Evolutionary conservation across 2,113 vertebrate genomes (phyloP).

Genomic region (Colaptes auratus): DNA sequence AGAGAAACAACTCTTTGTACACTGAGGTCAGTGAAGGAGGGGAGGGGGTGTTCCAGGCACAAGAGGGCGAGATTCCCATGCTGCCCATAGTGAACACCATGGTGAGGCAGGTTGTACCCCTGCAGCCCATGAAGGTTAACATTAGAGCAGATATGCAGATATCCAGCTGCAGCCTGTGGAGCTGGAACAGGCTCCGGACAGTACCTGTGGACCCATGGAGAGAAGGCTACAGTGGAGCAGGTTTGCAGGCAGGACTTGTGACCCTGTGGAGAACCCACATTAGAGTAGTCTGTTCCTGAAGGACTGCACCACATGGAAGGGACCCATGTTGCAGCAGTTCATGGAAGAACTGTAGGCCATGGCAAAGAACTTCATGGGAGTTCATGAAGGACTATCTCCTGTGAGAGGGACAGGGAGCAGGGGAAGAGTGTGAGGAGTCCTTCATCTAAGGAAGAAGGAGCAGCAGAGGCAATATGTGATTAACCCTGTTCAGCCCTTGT

Average conservation of each 20-base stretch:
- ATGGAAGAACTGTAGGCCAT: not conserved
- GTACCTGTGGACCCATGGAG: not conserved
- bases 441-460: not conserved
- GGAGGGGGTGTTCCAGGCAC: not conserved
- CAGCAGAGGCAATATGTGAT: not conserved
- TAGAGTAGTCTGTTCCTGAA: not conserved
- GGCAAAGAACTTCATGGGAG: not conserved
- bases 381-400: not conserved
- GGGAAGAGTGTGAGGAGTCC: not conserved
- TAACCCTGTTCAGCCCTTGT: not conserved
- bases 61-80: not conserved
- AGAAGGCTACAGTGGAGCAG: too few relatives aligned
- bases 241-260: not conserved
- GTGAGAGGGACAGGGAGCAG: fast-evolving
- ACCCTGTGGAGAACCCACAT: fast-evolving
- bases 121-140: not conserved
- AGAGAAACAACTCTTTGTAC: not conserved
- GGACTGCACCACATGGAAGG: not conserved
- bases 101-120: not conserved
- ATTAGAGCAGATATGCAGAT: not conserved
- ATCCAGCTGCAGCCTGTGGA: too few relatives aligned
- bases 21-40: not conserved
- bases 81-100: not conserved
- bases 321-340: not conserved
- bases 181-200: too few relatives aligned